Percentiles rank a stretch among this genome's conserved stretches.
Evolutionary conservation across 2,113 vertebrate species (phyloP).

Genomic region (Oreochromis niloticus): DNA sequence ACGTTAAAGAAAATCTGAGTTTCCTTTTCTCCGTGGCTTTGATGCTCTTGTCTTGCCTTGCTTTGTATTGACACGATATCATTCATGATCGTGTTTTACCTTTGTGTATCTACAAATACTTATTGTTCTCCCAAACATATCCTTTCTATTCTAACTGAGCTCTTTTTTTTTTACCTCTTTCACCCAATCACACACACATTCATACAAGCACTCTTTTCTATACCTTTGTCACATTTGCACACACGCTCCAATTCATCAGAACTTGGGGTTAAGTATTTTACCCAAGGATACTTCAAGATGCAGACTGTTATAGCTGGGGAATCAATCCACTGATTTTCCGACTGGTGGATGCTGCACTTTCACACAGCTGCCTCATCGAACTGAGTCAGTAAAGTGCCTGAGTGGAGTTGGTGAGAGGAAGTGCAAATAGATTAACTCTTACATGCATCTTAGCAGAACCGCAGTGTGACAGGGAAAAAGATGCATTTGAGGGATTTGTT

Average conservation of each 20-base stretch:
- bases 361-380: neutral
- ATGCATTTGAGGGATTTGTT: neutral
- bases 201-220: neutral
- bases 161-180: neutral
- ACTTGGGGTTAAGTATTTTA: neutral
- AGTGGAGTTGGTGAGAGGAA: neutral
- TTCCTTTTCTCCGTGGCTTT: neutral
- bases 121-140: neutral
- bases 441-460: neutral
- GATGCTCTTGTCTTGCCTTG: neutral
- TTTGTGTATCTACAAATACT: neutral
- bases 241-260: neutral
- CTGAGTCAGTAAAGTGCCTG: neutral
- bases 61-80: neutral
- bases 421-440: neutral
- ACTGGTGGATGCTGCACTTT: neutral
- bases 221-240: neutral
- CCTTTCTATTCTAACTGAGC: neutral
- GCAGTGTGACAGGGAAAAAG: neutral
- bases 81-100: neutral
- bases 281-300: neutral
- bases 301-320: neutral
- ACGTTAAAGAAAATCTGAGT: conserved; percentile 6
- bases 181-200: neutral
- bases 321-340: neutral